phyloP scores from a whole-genome alignment of 2,888 invertebrate species.

The Chirona hameri region DNA sequence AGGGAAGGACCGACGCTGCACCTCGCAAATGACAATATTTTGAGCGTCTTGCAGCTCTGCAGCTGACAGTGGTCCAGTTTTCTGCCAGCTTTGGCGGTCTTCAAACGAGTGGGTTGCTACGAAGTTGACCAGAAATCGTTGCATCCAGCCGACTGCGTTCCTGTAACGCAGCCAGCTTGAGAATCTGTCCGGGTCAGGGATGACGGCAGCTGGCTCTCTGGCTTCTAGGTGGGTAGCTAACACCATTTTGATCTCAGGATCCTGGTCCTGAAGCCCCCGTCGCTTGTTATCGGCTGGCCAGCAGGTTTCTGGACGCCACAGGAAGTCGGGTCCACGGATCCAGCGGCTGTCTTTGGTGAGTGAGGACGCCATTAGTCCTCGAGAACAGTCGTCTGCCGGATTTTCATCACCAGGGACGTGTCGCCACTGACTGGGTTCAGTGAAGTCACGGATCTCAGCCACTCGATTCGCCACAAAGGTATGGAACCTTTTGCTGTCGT shows the following conservation, averaged over 20 bases:
- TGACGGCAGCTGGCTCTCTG: background rate
- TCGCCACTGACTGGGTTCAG: background rate
- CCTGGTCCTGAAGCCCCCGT: background rate
- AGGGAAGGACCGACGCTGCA: background rate
- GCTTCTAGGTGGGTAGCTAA: background rate
- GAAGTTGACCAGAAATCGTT: background rate
- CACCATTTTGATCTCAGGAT: background rate
- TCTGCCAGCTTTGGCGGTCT: background rate
- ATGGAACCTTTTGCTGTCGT: conserved; percentile 30
- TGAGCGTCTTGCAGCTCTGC: background rate
- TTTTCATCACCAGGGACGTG: background rate
- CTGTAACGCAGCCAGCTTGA: background rate
- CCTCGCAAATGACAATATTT: background rate
- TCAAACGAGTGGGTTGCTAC: background rate
- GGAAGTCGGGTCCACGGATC: background rate
- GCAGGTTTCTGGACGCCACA: background rate
- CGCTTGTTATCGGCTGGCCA: background rate
- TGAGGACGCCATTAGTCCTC: background rate
- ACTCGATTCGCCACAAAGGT: conserved; percentile 27
- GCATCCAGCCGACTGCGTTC: background rate
- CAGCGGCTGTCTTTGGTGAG: background rate
- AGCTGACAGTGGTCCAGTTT: background rate
- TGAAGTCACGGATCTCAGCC: conserved; percentile 10
- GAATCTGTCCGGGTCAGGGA: background rate
- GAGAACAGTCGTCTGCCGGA: background rate